These are phyloP conservation scores for Sipha flava DNA, from an alignment of 1,140 invertebrate genomes.

Conservation along the genomic window DNA sequence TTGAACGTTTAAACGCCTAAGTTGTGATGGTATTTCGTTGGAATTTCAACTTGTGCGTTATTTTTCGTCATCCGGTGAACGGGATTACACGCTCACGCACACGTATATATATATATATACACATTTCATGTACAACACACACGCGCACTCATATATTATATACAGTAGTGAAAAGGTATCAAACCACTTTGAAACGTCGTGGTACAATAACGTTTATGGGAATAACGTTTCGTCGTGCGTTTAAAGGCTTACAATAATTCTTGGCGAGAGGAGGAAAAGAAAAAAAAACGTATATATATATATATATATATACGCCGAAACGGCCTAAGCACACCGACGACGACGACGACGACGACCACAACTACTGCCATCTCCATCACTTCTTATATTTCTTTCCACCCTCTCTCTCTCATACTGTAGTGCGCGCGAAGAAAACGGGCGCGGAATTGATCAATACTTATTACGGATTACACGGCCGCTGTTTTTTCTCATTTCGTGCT, in stretches of 20 bases:
- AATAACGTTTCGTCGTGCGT: conserved; percentile 1
- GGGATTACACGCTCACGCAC: not conserved
- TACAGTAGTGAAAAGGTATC: not conserved
- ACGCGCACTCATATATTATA: not conserved
- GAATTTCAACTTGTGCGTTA: not conserved
- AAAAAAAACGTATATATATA: not conserved
- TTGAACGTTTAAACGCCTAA: not conserved
- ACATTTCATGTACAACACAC: too few species aligned
- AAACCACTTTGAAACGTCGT: not conserved
- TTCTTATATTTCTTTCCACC: not conserved
- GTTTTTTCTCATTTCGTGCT: conserved; percentile 30
- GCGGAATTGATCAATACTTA: conserved; percentile 32
- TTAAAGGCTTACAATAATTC: conserved; percentile 9
- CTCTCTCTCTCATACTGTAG: not conserved
- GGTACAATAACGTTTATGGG: not conserved
- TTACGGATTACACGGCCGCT: conserved; percentile 32
- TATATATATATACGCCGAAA: not conserved
- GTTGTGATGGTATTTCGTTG: not conserved
- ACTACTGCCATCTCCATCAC: not conserved
- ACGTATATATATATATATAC: not conserved
- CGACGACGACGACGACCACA: not conserved
- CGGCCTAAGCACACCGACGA: not conserved
- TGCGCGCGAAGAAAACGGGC: conserved; percentile 17
- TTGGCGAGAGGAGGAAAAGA: not conserved
- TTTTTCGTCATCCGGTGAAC: not conserved